Evolutionary conservation across 2,113 vertebrate genomes (phyloP).

Genomic region (Rhabdornis inornatus): DNA sequence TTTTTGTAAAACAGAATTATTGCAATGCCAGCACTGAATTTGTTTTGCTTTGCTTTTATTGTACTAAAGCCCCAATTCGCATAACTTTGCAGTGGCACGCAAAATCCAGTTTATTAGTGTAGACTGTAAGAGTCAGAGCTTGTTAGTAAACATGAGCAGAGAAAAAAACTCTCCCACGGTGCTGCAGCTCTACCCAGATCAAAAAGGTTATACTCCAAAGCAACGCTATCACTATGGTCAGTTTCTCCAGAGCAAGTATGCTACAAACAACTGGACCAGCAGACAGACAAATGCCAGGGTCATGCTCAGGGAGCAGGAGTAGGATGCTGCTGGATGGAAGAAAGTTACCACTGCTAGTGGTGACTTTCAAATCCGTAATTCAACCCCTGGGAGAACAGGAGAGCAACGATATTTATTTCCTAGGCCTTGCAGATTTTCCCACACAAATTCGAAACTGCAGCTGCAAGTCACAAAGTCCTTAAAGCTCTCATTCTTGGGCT

Average conservation of each 20-base stretch:
- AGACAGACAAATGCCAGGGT: not conserved
- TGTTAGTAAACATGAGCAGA: not conserved
- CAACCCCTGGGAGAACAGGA: not conserved
- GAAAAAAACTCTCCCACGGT: not conserved
- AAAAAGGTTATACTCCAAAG: not conserved
- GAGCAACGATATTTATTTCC: not conserved
- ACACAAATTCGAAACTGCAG: not conserved
- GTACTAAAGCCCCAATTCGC: not conserved
- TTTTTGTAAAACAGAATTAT: not conserved
- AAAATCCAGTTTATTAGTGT: not conserved
- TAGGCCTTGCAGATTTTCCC: not conserved
- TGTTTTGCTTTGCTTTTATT: not conserved
- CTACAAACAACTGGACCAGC: not conserved
- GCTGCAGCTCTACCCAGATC: not conserved
- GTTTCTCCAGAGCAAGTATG: rapidly evolving
- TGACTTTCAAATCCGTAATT: not conserved
- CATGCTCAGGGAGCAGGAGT: not conserved
- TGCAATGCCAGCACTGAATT: not conserved
- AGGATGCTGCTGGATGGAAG: not conserved
- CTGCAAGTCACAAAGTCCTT: not conserved
- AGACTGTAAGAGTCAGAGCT: not conserved
- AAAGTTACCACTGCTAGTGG: not conserved
- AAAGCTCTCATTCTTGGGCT: not conserved
- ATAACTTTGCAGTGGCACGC: not conserved
- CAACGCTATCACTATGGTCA: not conserved